Evolutionary conservation across 2,113 vertebrate genomes (phyloP).

Genomic region (Daubentonia madagascariensis): DNA sequence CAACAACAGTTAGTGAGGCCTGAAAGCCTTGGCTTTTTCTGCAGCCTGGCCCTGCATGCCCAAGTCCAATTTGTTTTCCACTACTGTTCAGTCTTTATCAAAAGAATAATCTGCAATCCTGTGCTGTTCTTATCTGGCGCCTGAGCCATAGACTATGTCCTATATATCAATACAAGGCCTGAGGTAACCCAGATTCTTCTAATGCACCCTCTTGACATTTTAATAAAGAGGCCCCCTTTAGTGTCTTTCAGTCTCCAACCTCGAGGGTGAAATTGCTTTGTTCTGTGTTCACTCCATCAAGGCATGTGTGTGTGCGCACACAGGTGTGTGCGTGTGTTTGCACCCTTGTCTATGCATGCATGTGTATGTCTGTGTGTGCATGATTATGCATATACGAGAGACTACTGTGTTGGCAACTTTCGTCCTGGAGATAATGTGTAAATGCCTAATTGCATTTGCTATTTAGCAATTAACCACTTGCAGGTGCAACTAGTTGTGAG

Average conservation of each 20-base stretch:
- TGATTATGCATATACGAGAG: background rate
- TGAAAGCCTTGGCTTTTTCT: background rate
- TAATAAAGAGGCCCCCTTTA: constrained; percentile 8
- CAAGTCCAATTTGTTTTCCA: constrained; percentile 56
- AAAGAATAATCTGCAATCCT: constrained; percentile 45
- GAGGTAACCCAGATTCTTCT: constrained; percentile 53
- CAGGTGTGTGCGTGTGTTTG: background rate
- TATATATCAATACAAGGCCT: constrained; percentile 25
- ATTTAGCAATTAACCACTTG: constrained; percentile 72
- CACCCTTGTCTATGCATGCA: fast-evolving
- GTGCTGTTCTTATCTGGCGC: constrained; percentile 31
- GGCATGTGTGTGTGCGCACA: background rate
- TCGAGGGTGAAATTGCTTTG: background rate
- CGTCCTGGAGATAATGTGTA: constrained; percentile 47
- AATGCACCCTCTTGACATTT: background rate
- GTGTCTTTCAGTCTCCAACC: background rate
- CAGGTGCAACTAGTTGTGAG: constrained; percentile 74
- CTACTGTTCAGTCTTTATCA: constrained; percentile 51
- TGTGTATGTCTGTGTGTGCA: fast-evolving
- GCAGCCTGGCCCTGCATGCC: background rate
- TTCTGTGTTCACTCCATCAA: background rate
- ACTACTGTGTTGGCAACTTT: constrained; percentile 43
- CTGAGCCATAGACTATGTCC: background rate
- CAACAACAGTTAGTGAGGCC: background rate
- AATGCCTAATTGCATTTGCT: constrained; percentile 74